phyloP scores from a whole-genome alignment of 2,888 invertebrate species.

The Erebia aethiops region DNA sequence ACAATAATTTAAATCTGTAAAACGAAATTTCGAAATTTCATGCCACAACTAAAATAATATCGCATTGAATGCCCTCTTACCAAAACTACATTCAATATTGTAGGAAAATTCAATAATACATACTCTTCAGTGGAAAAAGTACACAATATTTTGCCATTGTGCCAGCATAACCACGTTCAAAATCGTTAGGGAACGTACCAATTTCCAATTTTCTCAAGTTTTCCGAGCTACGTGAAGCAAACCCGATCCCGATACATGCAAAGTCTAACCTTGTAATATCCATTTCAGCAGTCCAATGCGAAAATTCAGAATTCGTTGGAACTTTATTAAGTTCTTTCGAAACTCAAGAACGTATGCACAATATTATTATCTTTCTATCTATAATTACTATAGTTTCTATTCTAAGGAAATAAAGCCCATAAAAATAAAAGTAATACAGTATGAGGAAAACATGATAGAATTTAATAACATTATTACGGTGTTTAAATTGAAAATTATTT shows the following conservation, averaged over 20 bases:
- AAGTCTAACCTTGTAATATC: constrained; percentile 28
- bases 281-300: constrained; percentile 23
- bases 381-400: background rate
- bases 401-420: background rate
- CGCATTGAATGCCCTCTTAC: background rate
- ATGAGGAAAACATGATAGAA: constrained; percentile 19
- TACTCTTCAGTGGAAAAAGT: constrained; percentile 21
- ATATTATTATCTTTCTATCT: background rate
- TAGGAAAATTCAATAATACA: constrained; percentile 24
- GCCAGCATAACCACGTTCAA: constrained; percentile 32
- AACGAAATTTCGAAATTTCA: background rate
- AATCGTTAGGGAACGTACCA: constrained; percentile 31
- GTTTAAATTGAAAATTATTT: constrained; percentile 38
- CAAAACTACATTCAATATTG: constrained; percentile 16
- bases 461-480: constrained; percentile 27
- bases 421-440: background rate
- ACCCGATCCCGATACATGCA: constrained; percentile 26
- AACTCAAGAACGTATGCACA: background rate
- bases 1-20: too few species aligned
- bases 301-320: constrained; percentile 22
- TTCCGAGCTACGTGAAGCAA: constrained; percentile 27
- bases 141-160: constrained; percentile 30
- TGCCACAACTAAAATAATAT: background rate
- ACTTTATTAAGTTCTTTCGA: background rate
- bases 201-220: constrained; percentile 37